Conservation (phyloP, 2,797 vertebrate genomes). For the Brachyalestes nurse region DNA sequence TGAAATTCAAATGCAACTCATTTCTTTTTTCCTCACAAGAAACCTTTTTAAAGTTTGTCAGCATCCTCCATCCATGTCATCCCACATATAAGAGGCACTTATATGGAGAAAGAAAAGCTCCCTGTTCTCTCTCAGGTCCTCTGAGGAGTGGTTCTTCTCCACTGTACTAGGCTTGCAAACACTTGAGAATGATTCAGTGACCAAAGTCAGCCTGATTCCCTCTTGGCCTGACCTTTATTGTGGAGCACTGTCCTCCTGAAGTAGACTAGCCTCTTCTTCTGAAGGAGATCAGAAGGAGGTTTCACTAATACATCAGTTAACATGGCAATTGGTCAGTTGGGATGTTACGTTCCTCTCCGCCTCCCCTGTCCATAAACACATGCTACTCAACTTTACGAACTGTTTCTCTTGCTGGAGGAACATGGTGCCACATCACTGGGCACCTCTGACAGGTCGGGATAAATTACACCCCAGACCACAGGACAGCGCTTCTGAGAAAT, state of each 20-base stretch:
- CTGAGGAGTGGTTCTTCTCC: neutral
- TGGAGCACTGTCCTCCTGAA: constrained; percentile 11
- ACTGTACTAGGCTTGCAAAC: neutral
- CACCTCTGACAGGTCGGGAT: neutral
- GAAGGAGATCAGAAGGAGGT: constrained; percentile 14
- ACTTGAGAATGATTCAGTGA: constrained; percentile 19
- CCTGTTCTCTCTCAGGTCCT: constrained; percentile 13
- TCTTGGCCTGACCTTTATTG: constrained; percentile 4
- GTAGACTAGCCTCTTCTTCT: neutral
- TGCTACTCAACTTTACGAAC: neutral
- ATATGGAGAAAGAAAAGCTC: neutral
- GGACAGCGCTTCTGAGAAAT: neutral
- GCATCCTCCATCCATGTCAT: neutral
- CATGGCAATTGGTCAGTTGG: neutral
- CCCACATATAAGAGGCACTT: neutral
- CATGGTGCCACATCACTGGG: neutral
- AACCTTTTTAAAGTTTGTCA: neutral
- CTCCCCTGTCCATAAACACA: neutral
- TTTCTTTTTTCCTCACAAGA: neutral
- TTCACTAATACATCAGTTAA: constrained; percentile 8
- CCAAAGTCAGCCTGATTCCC: neutral
- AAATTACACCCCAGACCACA: neutral
- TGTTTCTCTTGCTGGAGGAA: neutral
- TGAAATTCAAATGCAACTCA: neutral
- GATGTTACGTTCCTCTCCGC: neutral